Conservation (phyloP, 2,797 vertebrate species). For the Spinus olivaceus region DNA sequence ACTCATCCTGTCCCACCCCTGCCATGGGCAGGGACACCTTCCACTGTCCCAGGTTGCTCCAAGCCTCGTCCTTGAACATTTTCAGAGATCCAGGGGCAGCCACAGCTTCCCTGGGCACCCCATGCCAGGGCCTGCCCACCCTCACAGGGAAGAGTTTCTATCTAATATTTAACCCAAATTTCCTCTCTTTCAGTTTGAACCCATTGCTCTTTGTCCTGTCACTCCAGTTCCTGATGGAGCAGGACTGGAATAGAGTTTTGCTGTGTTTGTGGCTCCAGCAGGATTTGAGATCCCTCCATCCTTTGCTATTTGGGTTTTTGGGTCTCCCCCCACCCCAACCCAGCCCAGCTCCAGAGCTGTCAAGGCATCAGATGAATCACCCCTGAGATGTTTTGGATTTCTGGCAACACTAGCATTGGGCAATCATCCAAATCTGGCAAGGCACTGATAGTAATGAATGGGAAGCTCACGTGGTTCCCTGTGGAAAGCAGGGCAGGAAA, state of each 20-base stretch:
- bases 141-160: not conserved
- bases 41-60: not conserved
- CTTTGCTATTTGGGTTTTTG: not conserved
- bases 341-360: not conserved
- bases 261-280: not conserved
- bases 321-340: not conserved
- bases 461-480: not conserved
- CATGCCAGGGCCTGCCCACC: not conserved
- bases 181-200: not conserved
- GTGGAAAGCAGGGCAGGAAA: not conserved
- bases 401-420: not conserved
- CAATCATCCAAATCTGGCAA: not conserved
- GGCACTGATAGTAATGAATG: not conserved
- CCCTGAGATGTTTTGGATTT: not conserved
- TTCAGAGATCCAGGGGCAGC: not conserved
- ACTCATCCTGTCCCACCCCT: not conserved
- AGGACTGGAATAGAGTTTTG: not conserved
- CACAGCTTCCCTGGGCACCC: not conserved
- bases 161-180: not conserved
- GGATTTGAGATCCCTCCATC: accelerated
- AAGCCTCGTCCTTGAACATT: accelerated
- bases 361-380: constrained; percentile 18
- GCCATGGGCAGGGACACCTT: not conserved
- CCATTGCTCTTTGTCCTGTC: not conserved
- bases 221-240: not conserved